A percentile compares a stretch with the other conserved stretches of the same genome.
Conservation (phyloP, 2,888 invertebrate species). For the Chrysotoxum bicinctum region DNA sequence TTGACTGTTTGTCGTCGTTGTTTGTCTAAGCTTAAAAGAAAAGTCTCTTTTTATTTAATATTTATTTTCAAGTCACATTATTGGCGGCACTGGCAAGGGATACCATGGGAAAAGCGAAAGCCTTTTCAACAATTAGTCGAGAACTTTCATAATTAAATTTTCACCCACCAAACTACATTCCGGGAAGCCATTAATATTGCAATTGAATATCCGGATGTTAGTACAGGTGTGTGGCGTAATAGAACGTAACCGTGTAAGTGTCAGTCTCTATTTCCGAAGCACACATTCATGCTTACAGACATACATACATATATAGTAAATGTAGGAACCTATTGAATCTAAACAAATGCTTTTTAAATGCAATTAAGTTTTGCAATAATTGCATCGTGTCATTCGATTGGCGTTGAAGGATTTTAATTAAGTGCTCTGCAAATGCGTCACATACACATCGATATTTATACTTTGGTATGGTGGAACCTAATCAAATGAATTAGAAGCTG, state of each 20-base stretch:
- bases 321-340: not conserved
- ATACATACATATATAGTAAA: not conserved
- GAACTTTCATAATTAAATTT: conserved; percentile 43
- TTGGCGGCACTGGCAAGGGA: not conserved
- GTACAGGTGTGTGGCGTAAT: conserved; percentile 4
- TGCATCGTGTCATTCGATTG: conserved; percentile 13
- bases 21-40: not conserved
- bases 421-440: not conserved
- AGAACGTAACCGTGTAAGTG: not conserved
- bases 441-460: not conserved
- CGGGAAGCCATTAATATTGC: conserved; percentile 40
- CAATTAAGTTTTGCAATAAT: conserved; percentile 26
- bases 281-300: not conserved
- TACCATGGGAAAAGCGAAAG: not conserved
- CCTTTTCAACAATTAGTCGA: conserved; percentile 1
- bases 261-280: conserved; percentile 9
- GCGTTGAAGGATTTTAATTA: conserved; percentile 25
- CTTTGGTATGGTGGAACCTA: not conserved
- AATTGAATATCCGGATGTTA: conserved; percentile 12
- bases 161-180: conserved; percentile 16
- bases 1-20: not conserved
- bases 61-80: not conserved
- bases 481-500: not conserved
- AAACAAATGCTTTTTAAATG: conserved; percentile 22
- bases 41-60: not conserved